A percentile compares a stretch with the other conserved stretches of the same genome.
These are phyloP conservation scores for Rapana venosa DNA, from an alignment of 2,888 invertebrate species.

Conservation along the genomic window DNA sequence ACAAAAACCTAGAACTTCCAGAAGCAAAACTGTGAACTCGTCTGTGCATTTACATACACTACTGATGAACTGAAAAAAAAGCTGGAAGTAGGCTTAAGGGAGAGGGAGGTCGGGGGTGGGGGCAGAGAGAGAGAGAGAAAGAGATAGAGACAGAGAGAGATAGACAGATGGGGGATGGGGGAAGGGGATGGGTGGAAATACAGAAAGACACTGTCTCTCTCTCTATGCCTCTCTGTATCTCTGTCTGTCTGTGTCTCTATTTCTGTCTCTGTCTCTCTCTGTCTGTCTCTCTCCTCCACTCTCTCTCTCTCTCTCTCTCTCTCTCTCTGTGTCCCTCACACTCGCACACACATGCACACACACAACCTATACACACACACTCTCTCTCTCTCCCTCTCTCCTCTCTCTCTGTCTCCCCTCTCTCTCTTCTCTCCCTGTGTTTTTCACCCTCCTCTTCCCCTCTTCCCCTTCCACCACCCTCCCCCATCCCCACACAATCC, in stretches of 20 bases:
- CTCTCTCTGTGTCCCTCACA: constrained; percentile 12
- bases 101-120: background rate
- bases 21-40: too few relatives aligned
- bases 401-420: too few relatives aligned
- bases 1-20: too few relatives aligned
- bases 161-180: background rate
- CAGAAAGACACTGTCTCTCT: background rate
- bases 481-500: background rate
- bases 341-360: background rate
- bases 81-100: background rate
- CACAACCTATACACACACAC: background rate
- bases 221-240: background rate
- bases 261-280: background rate
- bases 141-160: too few relatives aligned
- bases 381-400: background rate
- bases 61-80: too few relatives aligned
- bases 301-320: constrained; percentile 6
- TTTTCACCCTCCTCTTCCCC: too few relatives aligned
- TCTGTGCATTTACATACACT: too few relatives aligned
- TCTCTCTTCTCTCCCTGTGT: too few relatives aligned
- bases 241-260: background rate
- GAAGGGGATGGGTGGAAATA: too few relatives aligned
- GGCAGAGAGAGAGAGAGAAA: background rate
- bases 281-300: background rate
- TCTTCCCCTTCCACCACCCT: background rate